phyloP scores from a whole-genome alignment of 2,797 vertebrate species.

The Molothrus aeneus region DNA sequence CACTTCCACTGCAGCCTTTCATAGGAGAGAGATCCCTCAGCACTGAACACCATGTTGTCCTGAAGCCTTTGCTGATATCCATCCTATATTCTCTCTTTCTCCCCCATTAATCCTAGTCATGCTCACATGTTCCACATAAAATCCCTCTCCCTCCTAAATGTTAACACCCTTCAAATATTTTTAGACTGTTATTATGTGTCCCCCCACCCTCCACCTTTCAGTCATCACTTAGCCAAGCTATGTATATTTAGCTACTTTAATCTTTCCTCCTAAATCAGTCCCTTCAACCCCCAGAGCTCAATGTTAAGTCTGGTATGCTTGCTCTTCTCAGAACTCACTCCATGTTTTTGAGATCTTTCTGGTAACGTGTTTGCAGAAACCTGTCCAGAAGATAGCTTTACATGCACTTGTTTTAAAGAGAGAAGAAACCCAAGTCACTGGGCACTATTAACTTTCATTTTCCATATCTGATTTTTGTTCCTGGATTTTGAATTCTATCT shows the following conservation, averaged over 20 bases:
- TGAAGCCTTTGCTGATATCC: neutral
- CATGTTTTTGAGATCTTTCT: conserved; percentile 38
- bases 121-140: conserved; percentile 66
- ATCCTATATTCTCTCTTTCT: conserved; percentile 44
- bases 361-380: neutral
- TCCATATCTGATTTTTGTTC: neutral
- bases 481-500: neutral
- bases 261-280: conserved; percentile 61
- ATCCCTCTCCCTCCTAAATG: conserved; percentile 59
- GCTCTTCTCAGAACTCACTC: conserved; percentile 37
- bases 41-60: neutral
- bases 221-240: conserved; percentile 60
- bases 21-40: neutral
- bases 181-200: conserved; percentile 62
- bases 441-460: neutral
- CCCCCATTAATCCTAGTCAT: conserved; percentile 47
- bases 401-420: neutral
- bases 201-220: conserved; percentile 59
- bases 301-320: conserved; percentile 11
- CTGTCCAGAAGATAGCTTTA: neutral
- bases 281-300: conserved; percentile 35
- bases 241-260: conserved; percentile 66
- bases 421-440: neutral
- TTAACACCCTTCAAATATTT: conserved; percentile 75
- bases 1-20: neutral